phyloP scores from a whole-genome alignment of 2,797 vertebrate genomes.

The Balearica regulorum region DNA sequence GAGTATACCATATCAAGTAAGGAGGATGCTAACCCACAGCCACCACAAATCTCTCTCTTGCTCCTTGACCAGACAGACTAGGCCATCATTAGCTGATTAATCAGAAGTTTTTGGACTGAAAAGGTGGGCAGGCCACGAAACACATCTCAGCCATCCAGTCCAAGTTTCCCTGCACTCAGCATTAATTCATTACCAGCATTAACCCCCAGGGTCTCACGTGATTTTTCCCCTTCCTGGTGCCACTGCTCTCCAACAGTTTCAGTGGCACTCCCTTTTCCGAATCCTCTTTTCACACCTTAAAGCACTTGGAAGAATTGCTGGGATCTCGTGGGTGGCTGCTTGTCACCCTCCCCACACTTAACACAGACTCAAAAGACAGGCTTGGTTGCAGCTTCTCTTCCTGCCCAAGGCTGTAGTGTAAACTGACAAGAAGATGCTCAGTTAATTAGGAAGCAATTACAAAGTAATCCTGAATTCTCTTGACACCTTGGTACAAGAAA shows the following conservation, averaged over 20 bases:
- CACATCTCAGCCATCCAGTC: neutral
- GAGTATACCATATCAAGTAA: neutral
- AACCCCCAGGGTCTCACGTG: neutral
- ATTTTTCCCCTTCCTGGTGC: neutral
- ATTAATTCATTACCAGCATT: neutral
- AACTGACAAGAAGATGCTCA: neutral
- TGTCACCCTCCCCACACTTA: neutral
- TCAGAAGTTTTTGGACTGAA: neutral
- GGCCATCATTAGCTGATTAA: neutral
- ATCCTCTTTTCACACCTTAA: neutral
- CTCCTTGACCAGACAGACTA: neutral
- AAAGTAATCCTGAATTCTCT: neutral
- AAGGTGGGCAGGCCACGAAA: neutral
- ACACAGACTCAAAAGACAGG: neutral
- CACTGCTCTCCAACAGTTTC: neutral
- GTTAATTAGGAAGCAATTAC: neutral
- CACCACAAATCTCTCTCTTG: neutral
- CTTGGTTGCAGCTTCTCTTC: neutral
- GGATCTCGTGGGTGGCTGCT: neutral
- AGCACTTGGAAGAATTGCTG: neutral
- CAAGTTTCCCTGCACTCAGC: neutral
- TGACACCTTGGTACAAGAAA: neutral
- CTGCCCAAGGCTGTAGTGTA: neutral
- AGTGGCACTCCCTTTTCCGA: neutral
- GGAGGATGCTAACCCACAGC: neutral